Conservation (phyloP, 1,140 invertebrate species). For the Solenopsis invicta region DNA sequence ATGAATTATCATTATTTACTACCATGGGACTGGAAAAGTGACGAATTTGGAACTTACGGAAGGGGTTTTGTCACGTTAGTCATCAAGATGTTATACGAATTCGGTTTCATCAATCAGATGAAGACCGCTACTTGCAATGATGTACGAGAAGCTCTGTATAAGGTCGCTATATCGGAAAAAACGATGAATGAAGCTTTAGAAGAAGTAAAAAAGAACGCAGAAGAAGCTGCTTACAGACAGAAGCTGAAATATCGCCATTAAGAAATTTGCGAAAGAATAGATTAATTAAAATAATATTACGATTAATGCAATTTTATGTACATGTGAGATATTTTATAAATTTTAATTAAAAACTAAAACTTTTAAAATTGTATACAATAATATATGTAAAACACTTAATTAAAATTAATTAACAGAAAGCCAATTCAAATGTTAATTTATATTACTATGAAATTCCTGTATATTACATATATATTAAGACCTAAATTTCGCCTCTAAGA, state of each 20-base stretch:
- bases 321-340: not conserved
- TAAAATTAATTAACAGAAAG: not conserved
- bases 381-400: not conserved
- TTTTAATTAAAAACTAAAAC: not conserved
- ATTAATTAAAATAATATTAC: not conserved
- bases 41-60: conserved; percentile 92
- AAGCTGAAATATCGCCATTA: conserved; percentile 76
- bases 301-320: too few species aligned
- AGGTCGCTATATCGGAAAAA: conserved; percentile 75
- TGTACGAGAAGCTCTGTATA: conserved; percentile 88
- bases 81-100: conserved; percentile 90
- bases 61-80: conserved; percentile 89
- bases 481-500: too few species aligned
- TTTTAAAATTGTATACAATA: not conserved
- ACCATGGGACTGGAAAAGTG: conserved; percentile 92
- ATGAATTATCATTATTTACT: conserved; percentile 92
- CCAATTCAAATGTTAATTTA: not conserved
- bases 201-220: conserved; percentile 72
- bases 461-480: not conserved
- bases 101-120: conserved; percentile 89
- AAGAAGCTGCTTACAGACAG: conserved; percentile 69
- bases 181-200: conserved; percentile 66
- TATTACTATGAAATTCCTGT: not conserved
- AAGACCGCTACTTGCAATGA: conserved; percentile 89
- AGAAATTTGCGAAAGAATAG: not conserved